These are phyloP conservation scores for Allygus modestus DNA, from an alignment of 2,888 invertebrate genomes.

Conservation along the genomic window DNA sequence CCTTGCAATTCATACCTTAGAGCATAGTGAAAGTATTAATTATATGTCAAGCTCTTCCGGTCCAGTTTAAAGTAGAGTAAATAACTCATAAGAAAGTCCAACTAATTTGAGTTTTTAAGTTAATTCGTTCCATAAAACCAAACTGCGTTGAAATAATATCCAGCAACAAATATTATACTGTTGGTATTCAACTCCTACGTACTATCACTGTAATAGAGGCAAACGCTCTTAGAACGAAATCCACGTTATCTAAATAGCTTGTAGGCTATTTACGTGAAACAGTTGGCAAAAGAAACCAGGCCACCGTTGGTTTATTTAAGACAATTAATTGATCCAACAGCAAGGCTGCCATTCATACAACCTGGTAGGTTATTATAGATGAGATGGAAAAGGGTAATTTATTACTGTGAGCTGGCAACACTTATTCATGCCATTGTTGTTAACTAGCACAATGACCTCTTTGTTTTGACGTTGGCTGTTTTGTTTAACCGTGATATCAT, in stretches of 20 bases:
- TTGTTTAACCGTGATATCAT: background rate
- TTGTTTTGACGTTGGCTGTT: background rate
- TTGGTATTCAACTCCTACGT: too few relatives aligned
- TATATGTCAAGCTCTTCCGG: too few relatives aligned
- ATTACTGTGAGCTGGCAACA: constrained; percentile 22
- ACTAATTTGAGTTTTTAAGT: too few relatives aligned
- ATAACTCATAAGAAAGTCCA: too few relatives aligned
- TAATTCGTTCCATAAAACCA: too few relatives aligned
- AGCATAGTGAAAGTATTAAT: too few relatives aligned
- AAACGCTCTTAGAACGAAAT: too few relatives aligned
- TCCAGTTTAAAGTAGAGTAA: too few relatives aligned
- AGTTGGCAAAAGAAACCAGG: background rate
- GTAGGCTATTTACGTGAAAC: background rate
- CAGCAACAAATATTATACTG: too few relatives aligned
- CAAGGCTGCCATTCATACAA: constrained; percentile 6
- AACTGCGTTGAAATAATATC: too few relatives aligned
- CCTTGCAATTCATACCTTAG: too few relatives aligned
- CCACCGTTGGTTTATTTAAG: background rate
- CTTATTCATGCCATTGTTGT: constrained; percentile 28
- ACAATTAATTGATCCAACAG: background rate
- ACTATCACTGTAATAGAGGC: too few relatives aligned
- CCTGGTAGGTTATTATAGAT: background rate
- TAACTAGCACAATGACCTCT: background rate
- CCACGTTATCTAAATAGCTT: background rate
- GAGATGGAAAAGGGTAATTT: background rate